Evolutionary conservation across 2,888 invertebrate species (phyloP).

Genomic region (Acrobeloides nanus): DNA sequence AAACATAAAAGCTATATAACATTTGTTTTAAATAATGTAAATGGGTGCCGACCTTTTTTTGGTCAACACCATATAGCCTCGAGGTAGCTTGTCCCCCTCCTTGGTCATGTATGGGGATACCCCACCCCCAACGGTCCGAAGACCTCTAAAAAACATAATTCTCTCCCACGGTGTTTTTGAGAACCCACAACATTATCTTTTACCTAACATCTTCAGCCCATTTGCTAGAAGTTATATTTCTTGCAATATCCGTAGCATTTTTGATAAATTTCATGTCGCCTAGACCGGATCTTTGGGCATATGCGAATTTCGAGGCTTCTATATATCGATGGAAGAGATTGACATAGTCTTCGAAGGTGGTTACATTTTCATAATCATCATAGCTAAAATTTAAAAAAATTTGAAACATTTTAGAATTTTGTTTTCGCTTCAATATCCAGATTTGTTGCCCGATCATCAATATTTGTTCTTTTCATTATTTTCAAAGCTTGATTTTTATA

Average conservation of each 20-base stretch:
- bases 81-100: too few relatives aligned
- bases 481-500: too few relatives aligned
- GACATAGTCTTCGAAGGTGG: slow-evolving; percentile 34
- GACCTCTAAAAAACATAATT: neutral
- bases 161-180: neutral
- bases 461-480: too few relatives aligned
- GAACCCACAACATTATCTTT: slow-evolving; percentile 18
- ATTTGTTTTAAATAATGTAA: too few relatives aligned
- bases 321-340: slow-evolving; percentile 73
- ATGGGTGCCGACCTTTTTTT: too few relatives aligned
- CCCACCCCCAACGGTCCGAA: slow-evolving; percentile 1
- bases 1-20: too few relatives aligned
- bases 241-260: slow-evolving; percentile 40
- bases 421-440: too few relatives aligned
- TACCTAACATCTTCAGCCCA: slow-evolving; percentile 40
- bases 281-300: slow-evolving; percentile 72
- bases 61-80: too few relatives aligned
- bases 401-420: too few relatives aligned
- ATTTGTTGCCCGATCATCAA: too few relatives aligned
- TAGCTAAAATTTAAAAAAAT: slow-evolving; percentile 5
- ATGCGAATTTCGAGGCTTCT: slow-evolving; percentile 84
- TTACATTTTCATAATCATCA: slow-evolving; percentile 33
- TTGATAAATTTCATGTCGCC: slow-evolving; percentile 69
- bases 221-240: slow-evolving; percentile 34
- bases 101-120: neutral